These are phyloP conservation scores for Melospiza melodia DNA, from an alignment of 2,113 vertebrate genomes.

Conservation along the genomic window DNA sequence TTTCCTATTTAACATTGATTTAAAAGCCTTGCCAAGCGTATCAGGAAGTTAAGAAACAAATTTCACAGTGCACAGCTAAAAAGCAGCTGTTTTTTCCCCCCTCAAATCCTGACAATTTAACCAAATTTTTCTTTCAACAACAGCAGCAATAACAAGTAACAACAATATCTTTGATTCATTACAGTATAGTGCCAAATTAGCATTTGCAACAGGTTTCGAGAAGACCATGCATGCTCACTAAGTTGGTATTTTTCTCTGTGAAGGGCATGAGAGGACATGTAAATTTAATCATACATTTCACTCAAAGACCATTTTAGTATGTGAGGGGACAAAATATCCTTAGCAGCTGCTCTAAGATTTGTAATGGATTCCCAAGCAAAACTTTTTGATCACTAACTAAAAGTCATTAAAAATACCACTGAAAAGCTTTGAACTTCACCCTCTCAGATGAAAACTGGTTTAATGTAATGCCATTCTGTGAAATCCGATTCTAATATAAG, in stretches of 20 bases:
- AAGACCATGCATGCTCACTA: background rate
- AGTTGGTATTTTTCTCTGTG: constrained; percentile 31
- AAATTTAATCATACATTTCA: constrained; percentile 44
- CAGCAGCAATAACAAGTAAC: background rate
- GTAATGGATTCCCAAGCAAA: constrained; percentile 24
- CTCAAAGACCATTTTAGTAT: constrained; percentile 43
- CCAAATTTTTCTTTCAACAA: constrained; percentile 52
- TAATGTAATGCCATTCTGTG: background rate
- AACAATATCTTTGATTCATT: constrained; percentile 53
- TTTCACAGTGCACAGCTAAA: constrained; percentile 35
- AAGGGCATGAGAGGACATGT: constrained; percentile 36
- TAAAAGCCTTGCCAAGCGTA: constrained; percentile 65
- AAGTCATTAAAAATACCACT: background rate
- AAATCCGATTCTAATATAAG: background rate
- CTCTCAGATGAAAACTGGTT: background rate
- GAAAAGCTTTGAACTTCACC: background rate
- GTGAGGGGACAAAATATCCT: too few species aligned
- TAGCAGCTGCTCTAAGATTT: constrained; percentile 9
- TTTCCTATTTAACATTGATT: constrained; percentile 65
- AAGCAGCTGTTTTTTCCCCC: constrained; percentile 42
- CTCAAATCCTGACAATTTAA: constrained; percentile 47
- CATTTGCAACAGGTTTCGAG: background rate
- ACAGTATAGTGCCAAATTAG: constrained; percentile 5
- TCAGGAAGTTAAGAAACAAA: constrained; percentile 60
- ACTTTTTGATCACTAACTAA: constrained; percentile 3